Percentiles rank a stretch among this genome's conserved stretches.
phyloP scores from a whole-genome alignment of 1,140 invertebrate genomes.

The Drosophila ironensis region DNA sequence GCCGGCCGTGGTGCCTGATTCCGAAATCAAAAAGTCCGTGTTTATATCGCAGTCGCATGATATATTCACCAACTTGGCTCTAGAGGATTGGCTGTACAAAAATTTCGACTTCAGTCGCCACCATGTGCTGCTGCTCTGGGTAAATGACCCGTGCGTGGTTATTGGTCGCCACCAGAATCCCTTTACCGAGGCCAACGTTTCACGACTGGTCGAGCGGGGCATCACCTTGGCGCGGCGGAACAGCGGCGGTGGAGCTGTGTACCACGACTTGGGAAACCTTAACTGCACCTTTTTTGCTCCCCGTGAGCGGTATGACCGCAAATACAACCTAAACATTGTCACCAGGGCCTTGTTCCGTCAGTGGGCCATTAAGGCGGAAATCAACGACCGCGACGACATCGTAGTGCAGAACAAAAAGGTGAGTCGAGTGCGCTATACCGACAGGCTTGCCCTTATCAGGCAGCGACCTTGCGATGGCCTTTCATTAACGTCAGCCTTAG shows the following conservation, averaged over 20 bases:
- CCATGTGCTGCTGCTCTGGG: conserved; percentile 94
- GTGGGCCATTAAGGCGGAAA: conserved; percentile 88
- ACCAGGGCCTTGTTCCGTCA: conserved; percentile 89
- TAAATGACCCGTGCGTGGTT: conserved; percentile 96
- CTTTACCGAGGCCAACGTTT: conserved; percentile 94
- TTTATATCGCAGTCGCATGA: conserved; percentile 95
- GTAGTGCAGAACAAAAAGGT: conserved; percentile 89
- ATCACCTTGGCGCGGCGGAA: conserved; percentile 92
- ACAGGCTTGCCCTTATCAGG: conserved; percentile 31
- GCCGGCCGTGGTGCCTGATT: conserved; percentile 36
- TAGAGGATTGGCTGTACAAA: conserved; percentile 97
- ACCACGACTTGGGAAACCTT: conserved; percentile 96
- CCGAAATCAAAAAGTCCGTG: conserved; percentile 89
- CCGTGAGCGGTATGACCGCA: conserved; percentile 89
- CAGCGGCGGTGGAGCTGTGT: conserved; percentile 98
- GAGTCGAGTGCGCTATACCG: too few species aligned
- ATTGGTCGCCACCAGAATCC: conserved; percentile 98
- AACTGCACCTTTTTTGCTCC: conserved; percentile 95
- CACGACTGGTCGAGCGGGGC: conserved; percentile 84
- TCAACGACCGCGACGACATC: conserved; percentile 92
- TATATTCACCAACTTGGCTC: conserved; percentile 94
- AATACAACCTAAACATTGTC: conserved; percentile 93
- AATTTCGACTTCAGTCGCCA: conserved; percentile 91
- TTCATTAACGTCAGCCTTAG: conserved; percentile 7
- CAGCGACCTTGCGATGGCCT: conserved; percentile 28